Evolutionary conservation across 2,888 invertebrate genomes (phyloP), one percentile per base, ranked within the genome.

Genomic region (Microctonus aethiopoides): DNA sequence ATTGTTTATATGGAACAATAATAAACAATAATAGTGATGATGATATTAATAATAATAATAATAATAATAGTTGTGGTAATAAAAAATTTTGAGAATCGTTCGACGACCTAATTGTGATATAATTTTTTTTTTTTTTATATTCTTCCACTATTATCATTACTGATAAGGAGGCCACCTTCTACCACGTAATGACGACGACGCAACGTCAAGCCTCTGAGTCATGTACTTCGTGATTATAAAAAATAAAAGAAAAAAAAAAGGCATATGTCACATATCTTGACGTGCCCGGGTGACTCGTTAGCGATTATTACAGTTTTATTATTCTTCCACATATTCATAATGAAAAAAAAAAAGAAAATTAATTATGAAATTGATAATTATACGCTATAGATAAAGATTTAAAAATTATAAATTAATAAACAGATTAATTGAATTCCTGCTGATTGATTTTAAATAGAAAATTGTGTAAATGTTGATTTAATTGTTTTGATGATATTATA

Each of bases 161-260:
- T 24, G 24, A 22, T 56, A n/a, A 56, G 16, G n/a, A 56, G 56
- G 26, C 56, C 56, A 56, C 56, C 56, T 56, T 13, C 46, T 46
- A 46, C 16, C 16, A 20, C 46, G 16, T 46, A 16, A n/a, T 46
- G 46, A 46, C 46, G 46, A 46, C 29, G 7, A 29, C n/a, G n/a
- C 7, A n/a, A n/a, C n/a, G 46, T 46, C 24, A 22, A 56, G 7
- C 24, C 24, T 26, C 56, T 56, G 56, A 56, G 4, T 56, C 56
- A 56, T 22, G 26, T 22, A 56, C 13, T 56, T 5, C n/a, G 26
- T 22, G 26, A 26, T 29, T 56, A 56, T 56, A n/a, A 13, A 24
- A 20, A n/a, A 16, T 7, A 46, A n/a, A 46, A 6, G 16, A 6
- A 46, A n/a, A 46, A 46, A 46, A 4, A 46, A 7, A 16, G 1